phyloP scores from a whole-genome alignment of 2,888 invertebrate species.

The Opisthograptis luteolata region DNA sequence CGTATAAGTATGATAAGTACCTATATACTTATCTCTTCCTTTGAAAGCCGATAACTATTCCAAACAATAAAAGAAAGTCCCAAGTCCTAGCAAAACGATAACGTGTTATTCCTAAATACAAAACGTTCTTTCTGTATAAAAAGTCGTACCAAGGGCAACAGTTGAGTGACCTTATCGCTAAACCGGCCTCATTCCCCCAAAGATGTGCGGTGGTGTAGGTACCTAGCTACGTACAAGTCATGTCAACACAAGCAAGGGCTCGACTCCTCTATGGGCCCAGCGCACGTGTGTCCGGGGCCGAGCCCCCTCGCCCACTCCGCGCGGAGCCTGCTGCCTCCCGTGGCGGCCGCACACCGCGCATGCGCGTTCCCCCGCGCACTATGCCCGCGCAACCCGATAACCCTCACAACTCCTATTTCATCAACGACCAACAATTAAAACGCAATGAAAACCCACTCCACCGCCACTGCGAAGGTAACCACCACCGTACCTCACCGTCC shows the following conservation, averaged over 20 bases:
- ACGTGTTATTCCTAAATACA: no score
- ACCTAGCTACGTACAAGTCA: not conserved
- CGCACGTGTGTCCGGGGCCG: conserved; percentile 32
- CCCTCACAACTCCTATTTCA: conserved; percentile 63
- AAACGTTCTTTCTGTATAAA: not conserved
- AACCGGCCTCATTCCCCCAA: conserved; percentile 20
- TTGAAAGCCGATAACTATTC: no score
- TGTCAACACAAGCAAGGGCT: conserved; percentile 1
- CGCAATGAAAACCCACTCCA: conserved; percentile 63
- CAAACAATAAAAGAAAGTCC: no score
- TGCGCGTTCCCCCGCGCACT: conserved; percentile 57
- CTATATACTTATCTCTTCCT: no score
- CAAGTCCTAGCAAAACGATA: no score
- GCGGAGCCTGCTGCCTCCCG: conserved; percentile 40
- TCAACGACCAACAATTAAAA: conserved; percentile 64
- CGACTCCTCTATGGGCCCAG: no score
- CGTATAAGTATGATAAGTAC: no score
- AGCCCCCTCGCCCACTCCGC: conserved; percentile 41
- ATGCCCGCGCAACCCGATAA: conserved; percentile 62
- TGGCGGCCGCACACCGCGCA: conserved; percentile 45
- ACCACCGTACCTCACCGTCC: conserved; percentile 40
- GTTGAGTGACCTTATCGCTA: conserved; percentile 19
- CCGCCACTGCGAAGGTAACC: conserved; percentile 63
- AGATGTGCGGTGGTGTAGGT: conserved; percentile 9
- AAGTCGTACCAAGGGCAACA: conserved; percentile 36